These are phyloP conservation scores for Smithornis capensis DNA, from an alignment of 2,113 vertebrate species.

Conservation along the genomic window DNA sequence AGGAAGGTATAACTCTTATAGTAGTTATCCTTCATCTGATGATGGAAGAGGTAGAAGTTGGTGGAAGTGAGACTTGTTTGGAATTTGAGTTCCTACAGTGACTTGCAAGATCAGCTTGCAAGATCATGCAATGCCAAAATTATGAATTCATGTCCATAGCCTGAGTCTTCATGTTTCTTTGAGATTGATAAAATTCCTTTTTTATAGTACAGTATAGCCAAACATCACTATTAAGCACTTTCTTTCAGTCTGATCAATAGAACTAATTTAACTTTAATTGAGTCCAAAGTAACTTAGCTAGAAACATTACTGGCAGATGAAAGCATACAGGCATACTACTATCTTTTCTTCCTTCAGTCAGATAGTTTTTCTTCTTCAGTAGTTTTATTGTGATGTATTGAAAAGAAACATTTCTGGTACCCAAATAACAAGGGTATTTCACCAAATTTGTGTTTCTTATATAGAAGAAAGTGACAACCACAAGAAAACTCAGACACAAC, in stretches of 20 bases:
- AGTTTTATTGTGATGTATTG: background rate
- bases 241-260: background rate
- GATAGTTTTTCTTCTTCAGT: background rate
- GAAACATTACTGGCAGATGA: background rate
- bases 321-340: background rate
- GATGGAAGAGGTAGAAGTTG: background rate
- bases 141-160: background rate
- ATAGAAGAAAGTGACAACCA: background rate
- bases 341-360: background rate
- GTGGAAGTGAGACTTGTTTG: background rate
- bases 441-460: background rate
- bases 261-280: conserved; percentile 26
- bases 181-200: background rate
- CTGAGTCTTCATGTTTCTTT: background rate
- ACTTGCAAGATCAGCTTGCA: background rate
- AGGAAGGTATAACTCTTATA: background rate
- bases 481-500: background rate
- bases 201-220: background rate
- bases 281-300: background rate
- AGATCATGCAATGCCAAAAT: background rate
- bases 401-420: background rate
- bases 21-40: background rate
- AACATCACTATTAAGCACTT: background rate
- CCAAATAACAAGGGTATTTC: background rate
- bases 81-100: background rate